A percentile compares a stretch with the other conserved stretches of the same genome.
phyloP scores from a whole-genome alignment of 1,140 invertebrate species.

The Drosophila tropicalis region DNA sequence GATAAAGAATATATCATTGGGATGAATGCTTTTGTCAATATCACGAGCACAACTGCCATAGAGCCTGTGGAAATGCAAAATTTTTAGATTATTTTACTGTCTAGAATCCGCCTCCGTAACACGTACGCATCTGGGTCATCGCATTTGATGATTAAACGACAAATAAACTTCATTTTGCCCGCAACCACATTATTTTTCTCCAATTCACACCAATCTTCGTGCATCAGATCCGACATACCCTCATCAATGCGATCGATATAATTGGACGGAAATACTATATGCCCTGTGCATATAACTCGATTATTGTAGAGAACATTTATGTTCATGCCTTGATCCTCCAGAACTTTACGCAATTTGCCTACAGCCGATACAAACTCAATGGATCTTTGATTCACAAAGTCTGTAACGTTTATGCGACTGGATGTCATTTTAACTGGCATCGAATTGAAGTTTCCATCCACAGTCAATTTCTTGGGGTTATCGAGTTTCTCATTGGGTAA shows the following conservation, averaged over 20 bases:
- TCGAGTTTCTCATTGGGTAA: background rate
- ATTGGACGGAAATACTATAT: conserved; percentile 27
- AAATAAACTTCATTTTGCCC: conserved; percentile 46
- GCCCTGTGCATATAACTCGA: conserved; percentile 16
- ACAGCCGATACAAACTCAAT: conserved; percentile 17
- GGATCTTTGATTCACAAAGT: conserved; percentile 26
- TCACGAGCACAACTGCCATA: background rate
- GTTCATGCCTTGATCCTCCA: conserved; percentile 36
- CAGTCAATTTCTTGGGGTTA: background rate
- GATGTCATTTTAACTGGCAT: conserved; percentile 17
- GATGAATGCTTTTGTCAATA: conserved; percentile 48
- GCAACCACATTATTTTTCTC: background rate
- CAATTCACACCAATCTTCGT: conserved; percentile 26
- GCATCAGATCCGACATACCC: conserved; percentile 44
- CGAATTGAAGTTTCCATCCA: conserved; percentile 35
- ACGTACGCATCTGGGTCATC: conserved; percentile 27
- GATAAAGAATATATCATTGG: conserved; percentile 56
- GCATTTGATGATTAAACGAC: conserved; percentile 46
- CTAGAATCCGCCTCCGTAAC: no score
- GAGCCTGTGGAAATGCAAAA: background rate
- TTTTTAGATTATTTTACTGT: no score
- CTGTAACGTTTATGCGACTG: conserved; percentile 52
- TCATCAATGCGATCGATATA: conserved; percentile 21
- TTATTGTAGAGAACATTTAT: conserved; percentile 24
- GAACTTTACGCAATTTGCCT: conserved; percentile 9